Conservation (phyloP, 2,113 vertebrate genomes). For the Cyprinodon brontotheroides region DNA sequence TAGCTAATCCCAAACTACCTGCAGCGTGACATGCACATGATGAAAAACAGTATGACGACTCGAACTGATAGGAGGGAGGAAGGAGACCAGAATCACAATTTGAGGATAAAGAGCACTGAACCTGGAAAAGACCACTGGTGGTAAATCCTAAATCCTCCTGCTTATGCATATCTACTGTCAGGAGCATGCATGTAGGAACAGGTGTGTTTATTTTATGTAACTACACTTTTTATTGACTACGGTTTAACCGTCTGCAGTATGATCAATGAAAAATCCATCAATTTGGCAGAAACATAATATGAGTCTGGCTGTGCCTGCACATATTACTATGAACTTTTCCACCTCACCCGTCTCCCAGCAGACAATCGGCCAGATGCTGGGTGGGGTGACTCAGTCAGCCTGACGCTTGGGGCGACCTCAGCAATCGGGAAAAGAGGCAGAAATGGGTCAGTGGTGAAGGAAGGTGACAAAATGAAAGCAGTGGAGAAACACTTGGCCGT, state of each 20-base stretch:
- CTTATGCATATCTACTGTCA: constrained; percentile 2
- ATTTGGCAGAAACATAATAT: not conserved
- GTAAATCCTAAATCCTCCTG: not conserved
- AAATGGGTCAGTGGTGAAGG: constrained; percentile 60
- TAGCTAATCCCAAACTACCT: constrained; percentile 23
- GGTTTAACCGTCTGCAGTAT: not conserved
- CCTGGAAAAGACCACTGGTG: not conserved
- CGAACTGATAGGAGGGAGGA: constrained; percentile 32
- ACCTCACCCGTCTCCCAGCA: constrained; percentile 29
- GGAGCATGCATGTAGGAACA: not conserved
- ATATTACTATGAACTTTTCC: constrained; percentile 50
- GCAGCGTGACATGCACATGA: constrained; percentile 25
- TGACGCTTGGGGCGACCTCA: constrained; percentile 26
- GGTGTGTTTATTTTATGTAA: not conserved
- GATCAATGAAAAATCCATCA: not conserved
- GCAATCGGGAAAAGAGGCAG: constrained; percentile 31
- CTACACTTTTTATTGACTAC: not conserved
- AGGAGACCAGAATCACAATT: constrained; percentile 43
- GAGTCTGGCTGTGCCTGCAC: not conserved
- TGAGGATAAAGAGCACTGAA: constrained; percentile 27
- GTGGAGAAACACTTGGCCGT: constrained; percentile 7
- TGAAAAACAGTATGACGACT: constrained; percentile 33
- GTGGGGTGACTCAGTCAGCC: constrained; percentile 55
- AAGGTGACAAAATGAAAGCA: constrained; percentile 51
- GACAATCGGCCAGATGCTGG: constrained; percentile 44